Base-by-base conservation (phyloP, 2,888 invertebrate genomes). In the Ochropacha duplaris region DNA sequence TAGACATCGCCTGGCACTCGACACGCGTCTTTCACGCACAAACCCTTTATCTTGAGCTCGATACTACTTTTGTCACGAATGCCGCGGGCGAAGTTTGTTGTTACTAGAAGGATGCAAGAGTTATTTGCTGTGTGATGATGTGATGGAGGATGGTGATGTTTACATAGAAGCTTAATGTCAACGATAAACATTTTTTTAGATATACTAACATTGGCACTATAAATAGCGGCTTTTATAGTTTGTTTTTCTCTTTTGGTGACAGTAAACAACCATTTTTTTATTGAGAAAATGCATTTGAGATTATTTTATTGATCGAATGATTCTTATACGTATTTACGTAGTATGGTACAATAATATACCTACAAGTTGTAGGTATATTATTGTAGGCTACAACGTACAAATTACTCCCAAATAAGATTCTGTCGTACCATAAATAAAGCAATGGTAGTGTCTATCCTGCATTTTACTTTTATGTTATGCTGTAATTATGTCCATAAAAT, bases 21-120 rank as follows among this genome's bases (percentile, higher is more conserved):
- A 68, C 72, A 69, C 71, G 68, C 74, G 83, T 72, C 83, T 74
- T 74, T 68, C 68, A 69, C 71, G 68, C 66, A 72, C 70, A 73
- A 82, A 83, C 85, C 81, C 83, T 81, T 83, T 81, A 61, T 60
- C 71, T 65, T 65, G 61, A 71, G 65, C 64, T 69, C 67, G 69
- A 65, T 66, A 65, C 71, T 59, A 65, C 64, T 73, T 61, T 59
- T 70, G 68, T 67, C 64, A 62, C 62, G 57, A 57, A 60, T 56
- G 78, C 81, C 75, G 71, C 74, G 65, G 74, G 81, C 78, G 66
- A 62, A 8, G 31, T 31, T 31, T 8, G 28, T 28, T 28, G 28
- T 39, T 44, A 19, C 1, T 19, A 19, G 44, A 19, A 44, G 16
- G 19, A 44, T 44, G 44, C 44, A 44, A 39, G 36, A 36, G 59